phyloP scores from a whole-genome alignment of 2,113 vertebrate species.

The Plecturocebus donacophilus region DNA sequence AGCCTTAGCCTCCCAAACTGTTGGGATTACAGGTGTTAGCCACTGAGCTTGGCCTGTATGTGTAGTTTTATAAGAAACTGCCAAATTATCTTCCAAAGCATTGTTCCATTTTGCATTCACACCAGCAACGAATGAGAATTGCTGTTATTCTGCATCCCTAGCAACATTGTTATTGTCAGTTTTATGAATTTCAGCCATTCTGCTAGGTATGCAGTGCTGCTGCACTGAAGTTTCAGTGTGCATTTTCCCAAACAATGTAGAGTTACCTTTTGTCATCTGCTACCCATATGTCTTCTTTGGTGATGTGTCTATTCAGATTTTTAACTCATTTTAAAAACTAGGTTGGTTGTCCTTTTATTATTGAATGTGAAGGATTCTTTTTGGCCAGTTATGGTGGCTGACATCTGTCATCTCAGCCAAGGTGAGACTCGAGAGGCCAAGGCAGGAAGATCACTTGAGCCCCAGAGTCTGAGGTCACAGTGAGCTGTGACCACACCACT shows the following conservation, averaged over 20 bases:
- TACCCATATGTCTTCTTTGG: not conserved
- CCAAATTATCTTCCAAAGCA: not conserved
- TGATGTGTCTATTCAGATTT: not conserved
- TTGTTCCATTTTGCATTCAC: not conserved
- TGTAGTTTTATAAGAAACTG: not conserved
- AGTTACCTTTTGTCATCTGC: not conserved
- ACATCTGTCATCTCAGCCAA: no score
- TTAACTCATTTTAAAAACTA: not conserved
- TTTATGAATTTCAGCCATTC: not conserved
- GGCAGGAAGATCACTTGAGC: no score
- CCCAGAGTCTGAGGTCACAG: no score
- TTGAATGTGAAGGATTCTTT: not conserved
- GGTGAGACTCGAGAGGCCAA: no score
- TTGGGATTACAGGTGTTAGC: no score
- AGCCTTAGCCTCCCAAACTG: no score
- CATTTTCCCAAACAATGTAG: not conserved
- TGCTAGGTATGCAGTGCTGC: not conserved
- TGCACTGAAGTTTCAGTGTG: not conserved
- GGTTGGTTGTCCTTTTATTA: not conserved
- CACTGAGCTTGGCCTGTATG: no score
- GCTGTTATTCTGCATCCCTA: not conserved
- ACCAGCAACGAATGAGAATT: not conserved
- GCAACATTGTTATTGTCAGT: not conserved
- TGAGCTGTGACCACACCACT: no score
- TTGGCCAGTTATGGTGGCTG: no score